Base-by-base conservation (phyloP, 2,113 vertebrate species). In the Hyaena hyaena region DNA sequence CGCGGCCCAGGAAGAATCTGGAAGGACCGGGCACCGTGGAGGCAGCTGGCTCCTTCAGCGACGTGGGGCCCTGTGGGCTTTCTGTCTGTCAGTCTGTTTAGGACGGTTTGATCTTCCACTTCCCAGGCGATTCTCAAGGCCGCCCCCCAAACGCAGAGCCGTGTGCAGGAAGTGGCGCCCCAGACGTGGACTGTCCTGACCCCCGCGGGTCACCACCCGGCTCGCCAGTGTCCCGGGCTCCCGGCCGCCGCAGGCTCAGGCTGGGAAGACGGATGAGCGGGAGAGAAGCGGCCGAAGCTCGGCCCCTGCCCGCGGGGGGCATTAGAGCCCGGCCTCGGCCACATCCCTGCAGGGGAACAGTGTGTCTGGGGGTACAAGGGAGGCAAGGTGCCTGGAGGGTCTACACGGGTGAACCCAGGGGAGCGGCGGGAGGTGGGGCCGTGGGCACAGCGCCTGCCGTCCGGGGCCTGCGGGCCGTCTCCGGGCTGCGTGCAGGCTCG, bases 161-260 rank as follows among this genome's bases (percentile, higher is more conserved):
- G 28, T 3, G 14, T 21, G 21, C 10, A 5, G 5, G 66, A n/a
- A 21, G 15, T 0, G 19, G 55, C 69, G 2, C 65, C 82, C 19
- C 23, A 53, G 10, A 35, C 4, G 2, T 35, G 50, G 77, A 4
- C 55, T 90, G 74, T 14, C 9, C 69, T 28, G 90, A 80, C 74
- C 24, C 53, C 84, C 50, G 85, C 31, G 28, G 77, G 74, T 71
- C 35, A 43, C 35, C 50, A 0, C 6, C 55, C 19, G 0, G 0
- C 15, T 4, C 61, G 28, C n/a, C 2, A 16, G 31, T 1, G 10
- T 10, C 66, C 23, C 5, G 15, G 0, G 17, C 21, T 33, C 39
- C 16, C 21, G 19, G 9, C 66, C 53, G 0, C 24, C 3, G 0
- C 1, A 45, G 9, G 31, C 1, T 11, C 10, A 8, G 19, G 35